Evolutionary conservation across 2,113 vertebrate genomes (phyloP).

Genomic region (Hiodon alosoides): DNA sequence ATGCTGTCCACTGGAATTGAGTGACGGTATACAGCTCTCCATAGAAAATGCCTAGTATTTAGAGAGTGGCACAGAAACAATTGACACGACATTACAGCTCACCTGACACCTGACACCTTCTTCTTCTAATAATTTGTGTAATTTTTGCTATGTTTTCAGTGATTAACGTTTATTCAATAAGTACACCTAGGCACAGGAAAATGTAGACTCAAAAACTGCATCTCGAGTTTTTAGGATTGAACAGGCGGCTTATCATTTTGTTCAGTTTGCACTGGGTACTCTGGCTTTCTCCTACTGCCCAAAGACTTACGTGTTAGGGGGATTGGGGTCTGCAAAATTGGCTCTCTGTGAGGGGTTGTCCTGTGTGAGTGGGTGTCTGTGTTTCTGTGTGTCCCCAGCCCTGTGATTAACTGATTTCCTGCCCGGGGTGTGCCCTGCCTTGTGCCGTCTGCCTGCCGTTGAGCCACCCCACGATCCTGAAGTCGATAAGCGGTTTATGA

Average conservation of each 20-base stretch:
- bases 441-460: too few relatives aligned
- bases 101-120: slow-evolving; percentile 50
- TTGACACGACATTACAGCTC: slow-evolving; percentile 52
- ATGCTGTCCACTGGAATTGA: too few relatives aligned
- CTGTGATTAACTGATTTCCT: too few relatives aligned
- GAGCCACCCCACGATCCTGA: too few relatives aligned
- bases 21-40: too few relatives aligned
- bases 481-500: too few relatives aligned
- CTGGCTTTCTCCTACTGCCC: too few relatives aligned
- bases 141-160: slow-evolving; percentile 46
- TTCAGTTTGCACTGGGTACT: slow-evolving; percentile 8
- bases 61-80: background rate
- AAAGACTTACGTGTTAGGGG: too few relatives aligned
- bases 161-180: slow-evolving; percentile 49
- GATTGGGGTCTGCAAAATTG: too few relatives aligned
- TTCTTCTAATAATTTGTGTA: slow-evolving; percentile 58
- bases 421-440: too few relatives aligned
- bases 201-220: background rate
- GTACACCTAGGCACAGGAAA: slow-evolving; percentile 44
- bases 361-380: background rate
- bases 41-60: too few relatives aligned
- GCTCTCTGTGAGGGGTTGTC: slow-evolving; percentile 33
- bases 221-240: background rate
- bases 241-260: slow-evolving; percentile 21
- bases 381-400: too few relatives aligned